Conservation (phyloP, 2,888 invertebrate genomes). For the Heliconius ismenius region DNA sequence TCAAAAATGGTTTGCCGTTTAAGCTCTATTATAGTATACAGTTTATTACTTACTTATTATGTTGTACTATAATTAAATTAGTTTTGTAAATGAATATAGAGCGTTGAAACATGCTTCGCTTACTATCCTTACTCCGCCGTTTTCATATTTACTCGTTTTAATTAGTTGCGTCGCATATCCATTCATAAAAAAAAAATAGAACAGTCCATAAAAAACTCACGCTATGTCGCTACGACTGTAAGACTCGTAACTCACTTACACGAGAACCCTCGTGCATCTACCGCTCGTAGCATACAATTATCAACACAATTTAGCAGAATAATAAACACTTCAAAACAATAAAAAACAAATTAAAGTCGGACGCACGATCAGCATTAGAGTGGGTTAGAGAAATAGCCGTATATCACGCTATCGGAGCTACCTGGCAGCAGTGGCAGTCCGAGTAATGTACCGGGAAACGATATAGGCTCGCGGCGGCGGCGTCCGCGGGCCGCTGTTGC, state of each 20-base stretch:
- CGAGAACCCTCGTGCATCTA: conserved; percentile 50
- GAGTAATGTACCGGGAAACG: conserved; percentile 42
- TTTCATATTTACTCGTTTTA: conserved; percentile 24
- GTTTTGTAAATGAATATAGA: conserved; percentile 1
- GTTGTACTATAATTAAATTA: neutral
- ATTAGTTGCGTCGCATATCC: conserved; percentile 40
- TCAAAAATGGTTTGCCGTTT: neutral
- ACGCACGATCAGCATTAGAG: conserved; percentile 65
- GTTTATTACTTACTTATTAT: neutral
- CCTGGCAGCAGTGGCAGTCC: conserved; percentile 61
- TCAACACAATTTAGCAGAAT: conserved; percentile 71
- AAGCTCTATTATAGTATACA: neutral
- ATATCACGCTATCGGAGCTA: conserved; percentile 71
- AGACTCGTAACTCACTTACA: conserved; percentile 53
- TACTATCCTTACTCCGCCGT: conserved; percentile 20
- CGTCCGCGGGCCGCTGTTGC: conserved; percentile 46
- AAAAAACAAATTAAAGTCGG: conserved; percentile 74
- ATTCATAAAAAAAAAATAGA: conserved; percentile 48
- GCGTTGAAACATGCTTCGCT: conserved; percentile 29
- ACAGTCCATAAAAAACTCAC: conserved; percentile 57
- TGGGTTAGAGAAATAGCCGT: conserved; percentile 66
- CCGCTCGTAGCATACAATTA: conserved; percentile 59
- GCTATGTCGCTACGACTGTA: conserved; percentile 48
- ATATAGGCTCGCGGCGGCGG: conserved; percentile 42
- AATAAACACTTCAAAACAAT: conserved; percentile 77